Percentiles rank a stretch among this genome's conserved stretches.
These are phyloP conservation scores for Tolypeutes matacus DNA, from an alignment of 2,797 vertebrate genomes.

Conservation along the genomic window DNA sequence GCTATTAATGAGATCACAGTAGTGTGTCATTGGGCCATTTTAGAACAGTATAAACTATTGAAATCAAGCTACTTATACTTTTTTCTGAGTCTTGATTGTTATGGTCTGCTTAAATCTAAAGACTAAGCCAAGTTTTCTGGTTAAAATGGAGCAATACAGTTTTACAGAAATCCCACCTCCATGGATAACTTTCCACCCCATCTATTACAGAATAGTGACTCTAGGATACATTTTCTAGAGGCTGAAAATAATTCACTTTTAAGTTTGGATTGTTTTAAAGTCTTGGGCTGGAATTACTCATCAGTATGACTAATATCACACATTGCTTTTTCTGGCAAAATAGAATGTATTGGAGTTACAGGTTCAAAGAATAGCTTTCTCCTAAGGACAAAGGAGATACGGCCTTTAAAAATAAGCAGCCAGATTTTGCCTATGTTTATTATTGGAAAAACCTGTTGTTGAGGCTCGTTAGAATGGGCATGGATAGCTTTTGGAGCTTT, in stretches of 20 bases:
- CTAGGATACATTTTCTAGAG: conserved; percentile 51
- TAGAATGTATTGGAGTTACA: neutral
- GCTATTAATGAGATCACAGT: neutral
- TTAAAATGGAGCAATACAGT: neutral
- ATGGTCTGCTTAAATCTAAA: conserved; percentile 7
- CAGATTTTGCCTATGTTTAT: neutral
- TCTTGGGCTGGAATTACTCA: conserved; percentile 16
- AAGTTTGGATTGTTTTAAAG: conserved; percentile 58
- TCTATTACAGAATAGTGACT: conserved; percentile 41
- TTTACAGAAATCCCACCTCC: conserved; percentile 13
- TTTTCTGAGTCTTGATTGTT: neutral
- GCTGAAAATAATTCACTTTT: conserved; percentile 22
- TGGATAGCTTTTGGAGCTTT: neutral
- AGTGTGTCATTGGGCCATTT: neutral
- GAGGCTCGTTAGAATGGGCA: neutral
- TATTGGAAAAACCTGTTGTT: neutral
- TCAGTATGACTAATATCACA: conserved; percentile 6
- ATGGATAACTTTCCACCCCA: neutral
- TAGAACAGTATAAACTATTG: neutral
- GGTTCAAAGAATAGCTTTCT: conserved; percentile 22
- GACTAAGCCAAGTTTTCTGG: conserved; percentile 21
- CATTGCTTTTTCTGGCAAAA: conserved; percentile 21
- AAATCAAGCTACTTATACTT: neutral
- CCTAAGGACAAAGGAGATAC: neutral
- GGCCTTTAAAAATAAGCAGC: neutral